Conservation (phyloP, 2,888 invertebrate genomes). For the Serrognathus titanus region DNA sequence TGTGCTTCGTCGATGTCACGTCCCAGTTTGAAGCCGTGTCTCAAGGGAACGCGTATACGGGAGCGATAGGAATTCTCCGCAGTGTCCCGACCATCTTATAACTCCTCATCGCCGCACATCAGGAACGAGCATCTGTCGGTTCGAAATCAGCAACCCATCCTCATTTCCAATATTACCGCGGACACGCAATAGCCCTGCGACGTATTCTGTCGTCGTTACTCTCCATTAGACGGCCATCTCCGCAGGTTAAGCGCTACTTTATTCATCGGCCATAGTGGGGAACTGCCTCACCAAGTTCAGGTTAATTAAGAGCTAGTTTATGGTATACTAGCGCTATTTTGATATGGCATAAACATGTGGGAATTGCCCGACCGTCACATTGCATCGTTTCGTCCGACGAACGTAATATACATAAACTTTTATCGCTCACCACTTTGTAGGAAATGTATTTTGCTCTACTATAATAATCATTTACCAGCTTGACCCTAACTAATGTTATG, state of each 20-base stretch:
- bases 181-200: conserved; percentile 5
- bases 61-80: conserved; percentile 29
- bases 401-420: conserved; percentile 48
- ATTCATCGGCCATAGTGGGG: conserved; percentile 17
- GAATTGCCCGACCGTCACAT: conserved; percentile 38
- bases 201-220: conserved; percentile 34
- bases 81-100: conserved; percentile 24
- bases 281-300: conserved; percentile 16
- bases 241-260: conserved; percentile 21
- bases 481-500: conserved; percentile 38
- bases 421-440: conserved; percentile 45
- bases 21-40: conserved; percentile 40
- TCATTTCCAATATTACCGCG: conserved; percentile 12
- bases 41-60: conserved; percentile 33
- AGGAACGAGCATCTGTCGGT: conserved; percentile 32
- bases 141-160: conserved; percentile 26
- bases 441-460: conserved; percentile 40
- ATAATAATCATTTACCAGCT: conserved; percentile 44
- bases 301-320: conserved; percentile 41
- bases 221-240: conserved; percentile 30
- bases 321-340: conserved; percentile 34
- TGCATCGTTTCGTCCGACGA: conserved; percentile 37
- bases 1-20: conserved; percentile 38
- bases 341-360: conserved; percentile 40
- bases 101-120: conserved; percentile 34